Conservation (phyloP, 1,140 invertebrate genomes). For the Globodera ellingtonae region DNA sequence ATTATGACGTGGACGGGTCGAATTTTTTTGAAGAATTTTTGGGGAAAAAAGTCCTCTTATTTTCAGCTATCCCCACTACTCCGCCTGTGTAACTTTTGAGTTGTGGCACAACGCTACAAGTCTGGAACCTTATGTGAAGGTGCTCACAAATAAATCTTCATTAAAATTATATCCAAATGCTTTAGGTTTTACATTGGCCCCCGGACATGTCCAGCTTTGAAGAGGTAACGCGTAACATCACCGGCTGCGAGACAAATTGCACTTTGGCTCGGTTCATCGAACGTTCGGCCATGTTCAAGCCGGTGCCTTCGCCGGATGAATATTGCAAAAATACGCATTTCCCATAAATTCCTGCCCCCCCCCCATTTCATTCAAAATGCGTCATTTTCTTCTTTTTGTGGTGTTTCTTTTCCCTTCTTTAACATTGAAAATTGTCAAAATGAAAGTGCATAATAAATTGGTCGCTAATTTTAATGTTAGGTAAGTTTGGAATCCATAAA, state of each 20-base stretch:
- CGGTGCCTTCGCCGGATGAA: background rate
- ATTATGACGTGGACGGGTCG: conserved; percentile 24
- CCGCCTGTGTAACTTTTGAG: background rate
- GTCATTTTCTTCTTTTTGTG: too few relatives aligned
- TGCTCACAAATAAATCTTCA: background rate
- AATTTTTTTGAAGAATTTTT: background rate
- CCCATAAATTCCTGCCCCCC: background rate
- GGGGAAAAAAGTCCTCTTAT: background rate
- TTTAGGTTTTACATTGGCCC: background rate
- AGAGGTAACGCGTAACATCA: background rate
- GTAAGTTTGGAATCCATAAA: too few relatives aligned
- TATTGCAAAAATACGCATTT: background rate
- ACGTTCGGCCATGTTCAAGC: background rate
- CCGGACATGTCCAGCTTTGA: background rate
- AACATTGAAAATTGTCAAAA: too few relatives aligned
- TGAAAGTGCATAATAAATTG: too few relatives aligned
- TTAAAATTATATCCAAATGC: background rate
- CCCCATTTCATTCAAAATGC: too few relatives aligned
- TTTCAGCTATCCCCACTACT: background rate
- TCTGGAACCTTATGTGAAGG: background rate
- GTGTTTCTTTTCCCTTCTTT: too few relatives aligned
- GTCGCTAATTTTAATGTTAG: too few relatives aligned
- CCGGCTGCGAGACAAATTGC: background rate
- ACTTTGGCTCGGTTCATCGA: background rate
- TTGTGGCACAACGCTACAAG: background rate